These are phyloP conservation scores for Indri indri DNA, from an alignment of 2,113 vertebrate species.

Conservation along the genomic window DNA sequence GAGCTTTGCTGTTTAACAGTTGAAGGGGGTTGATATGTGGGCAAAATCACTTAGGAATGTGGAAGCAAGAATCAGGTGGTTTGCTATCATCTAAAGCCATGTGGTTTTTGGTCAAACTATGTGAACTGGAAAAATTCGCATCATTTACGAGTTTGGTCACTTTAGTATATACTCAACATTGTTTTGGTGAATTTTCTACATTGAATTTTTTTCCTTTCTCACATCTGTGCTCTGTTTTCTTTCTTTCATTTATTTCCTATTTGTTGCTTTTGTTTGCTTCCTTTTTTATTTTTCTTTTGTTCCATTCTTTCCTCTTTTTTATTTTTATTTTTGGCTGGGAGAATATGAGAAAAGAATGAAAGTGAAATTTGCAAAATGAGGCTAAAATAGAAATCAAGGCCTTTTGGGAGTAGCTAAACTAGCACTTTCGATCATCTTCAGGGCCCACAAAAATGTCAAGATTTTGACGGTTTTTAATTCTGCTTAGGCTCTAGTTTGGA, in stretches of 20 bases:
- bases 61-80: slow-evolving; percentile 58
- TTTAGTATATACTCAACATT: slow-evolving; percentile 39
- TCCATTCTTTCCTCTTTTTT: not conserved
- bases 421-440: slow-evolving; percentile 63
- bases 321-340: not conserved
- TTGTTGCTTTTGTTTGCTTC: not conserved
- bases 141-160: slow-evolving; percentile 57
- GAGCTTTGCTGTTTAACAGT: slow-evolving; percentile 60
- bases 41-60: slow-evolving; percentile 60
- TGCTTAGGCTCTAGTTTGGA: slow-evolving; percentile 60
- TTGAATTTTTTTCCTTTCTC: not conserved
- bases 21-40: slow-evolving; percentile 19
- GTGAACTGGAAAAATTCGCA: slow-evolving; percentile 78
- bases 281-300: slow-evolving; percentile 2
- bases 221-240: slow-evolving; percentile 43
- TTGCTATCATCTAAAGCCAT: slow-evolving; percentile 67
- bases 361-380: slow-evolving; percentile 5
- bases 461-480: slow-evolving; percentile 59
- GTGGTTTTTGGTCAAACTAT: slow-evolving; percentile 54
- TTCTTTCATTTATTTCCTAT: not conserved
- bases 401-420: slow-evolving; percentile 40
- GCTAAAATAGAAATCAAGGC: slow-evolving; percentile 42
- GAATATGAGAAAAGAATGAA: slow-evolving; percentile 40
- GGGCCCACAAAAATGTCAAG: slow-evolving; percentile 68
- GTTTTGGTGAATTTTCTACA: slow-evolving; percentile 46